Evolutionary conservation across 1,140 invertebrate species (phyloP).

Genomic region (Babylonia areolata): DNA sequence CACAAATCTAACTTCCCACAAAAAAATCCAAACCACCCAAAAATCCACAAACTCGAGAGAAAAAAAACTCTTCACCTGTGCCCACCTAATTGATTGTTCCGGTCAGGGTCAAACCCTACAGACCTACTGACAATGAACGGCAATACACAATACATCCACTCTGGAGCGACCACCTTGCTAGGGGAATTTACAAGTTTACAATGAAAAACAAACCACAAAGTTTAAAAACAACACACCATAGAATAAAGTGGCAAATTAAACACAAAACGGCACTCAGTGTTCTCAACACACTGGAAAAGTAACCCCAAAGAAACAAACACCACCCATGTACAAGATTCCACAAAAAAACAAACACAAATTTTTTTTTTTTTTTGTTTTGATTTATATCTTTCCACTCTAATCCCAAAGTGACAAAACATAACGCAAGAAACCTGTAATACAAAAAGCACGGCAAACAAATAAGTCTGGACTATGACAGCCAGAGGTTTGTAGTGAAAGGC

Average conservation of each 20-base stretch:
- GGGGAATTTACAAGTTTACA: neutral
- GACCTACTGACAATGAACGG: neutral
- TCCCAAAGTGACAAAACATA: slow-evolving; percentile 31
- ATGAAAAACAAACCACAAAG: slow-evolving; percentile 33
- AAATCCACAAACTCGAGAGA: neutral
- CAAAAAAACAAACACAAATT: slow-evolving; percentile 43
- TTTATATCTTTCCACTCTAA: slow-evolving; percentile 45
- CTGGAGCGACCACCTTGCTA: slow-evolving; percentile 29
- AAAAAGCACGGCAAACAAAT: slow-evolving; percentile 42
- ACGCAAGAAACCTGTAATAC: slow-evolving; percentile 30
- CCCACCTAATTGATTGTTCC: neutral
- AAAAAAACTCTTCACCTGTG: neutral
- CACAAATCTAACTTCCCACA: neutral
- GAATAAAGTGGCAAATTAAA: slow-evolving; percentile 37
- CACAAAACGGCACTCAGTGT: slow-evolving; percentile 40
- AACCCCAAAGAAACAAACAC: slow-evolving; percentile 38
- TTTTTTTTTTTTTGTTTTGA: no score
- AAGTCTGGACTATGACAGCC: neutral
- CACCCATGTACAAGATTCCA: slow-evolving; percentile 37
- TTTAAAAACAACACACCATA: slow-evolving; percentile 35
- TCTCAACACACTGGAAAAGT: slow-evolving; percentile 38
- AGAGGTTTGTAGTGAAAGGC: neutral
- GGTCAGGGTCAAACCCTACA: neutral
- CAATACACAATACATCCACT: slow-evolving; percentile 11
- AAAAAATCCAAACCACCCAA: neutral